A percentile compares a stretch with the other conserved stretches of the same genome.
Conservation (phyloP, 2,113 vertebrate species). For the Corynorhinus townsendii region DNA sequence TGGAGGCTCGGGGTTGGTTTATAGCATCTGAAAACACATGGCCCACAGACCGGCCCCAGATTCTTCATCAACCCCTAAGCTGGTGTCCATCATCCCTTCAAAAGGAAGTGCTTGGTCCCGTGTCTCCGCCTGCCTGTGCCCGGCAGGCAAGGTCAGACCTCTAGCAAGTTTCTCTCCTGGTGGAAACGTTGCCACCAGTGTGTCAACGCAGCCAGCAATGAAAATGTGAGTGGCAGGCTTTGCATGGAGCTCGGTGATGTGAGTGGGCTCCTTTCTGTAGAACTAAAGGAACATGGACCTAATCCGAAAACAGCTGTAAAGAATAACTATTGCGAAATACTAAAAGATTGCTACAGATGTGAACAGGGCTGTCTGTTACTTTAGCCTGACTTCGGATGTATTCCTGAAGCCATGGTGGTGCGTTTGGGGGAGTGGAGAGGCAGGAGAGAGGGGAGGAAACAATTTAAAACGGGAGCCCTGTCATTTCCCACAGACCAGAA, state of each 20-base stretch:
- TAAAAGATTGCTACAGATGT: background rate
- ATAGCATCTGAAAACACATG: background rate
- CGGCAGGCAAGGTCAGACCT: background rate
- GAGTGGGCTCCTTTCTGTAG: background rate
- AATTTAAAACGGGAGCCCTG: background rate
- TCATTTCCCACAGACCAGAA: background rate
- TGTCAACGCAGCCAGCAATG: background rate
- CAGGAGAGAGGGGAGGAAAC: accelerated
- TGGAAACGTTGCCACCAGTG: background rate
- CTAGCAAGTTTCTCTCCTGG: background rate
- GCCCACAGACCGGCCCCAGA: background rate
- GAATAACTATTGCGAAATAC: background rate
- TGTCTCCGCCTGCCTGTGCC: background rate
- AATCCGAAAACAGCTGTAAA: background rate
- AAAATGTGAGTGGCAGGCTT: background rate
- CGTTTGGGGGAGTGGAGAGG: accelerated
- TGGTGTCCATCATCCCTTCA: background rate
- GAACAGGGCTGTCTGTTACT: background rate
- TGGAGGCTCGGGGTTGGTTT: background rate
- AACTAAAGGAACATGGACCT: background rate
- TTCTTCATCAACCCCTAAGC: background rate
- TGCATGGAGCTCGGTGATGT: background rate
- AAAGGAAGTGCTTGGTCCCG: background rate
- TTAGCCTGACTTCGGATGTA: background rate
- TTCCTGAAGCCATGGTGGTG: no score